These are phyloP conservation scores for Drosophila meridiana DNA, from an alignment of 2,888 invertebrate genomes.

Conservation along the genomic window DNA sequence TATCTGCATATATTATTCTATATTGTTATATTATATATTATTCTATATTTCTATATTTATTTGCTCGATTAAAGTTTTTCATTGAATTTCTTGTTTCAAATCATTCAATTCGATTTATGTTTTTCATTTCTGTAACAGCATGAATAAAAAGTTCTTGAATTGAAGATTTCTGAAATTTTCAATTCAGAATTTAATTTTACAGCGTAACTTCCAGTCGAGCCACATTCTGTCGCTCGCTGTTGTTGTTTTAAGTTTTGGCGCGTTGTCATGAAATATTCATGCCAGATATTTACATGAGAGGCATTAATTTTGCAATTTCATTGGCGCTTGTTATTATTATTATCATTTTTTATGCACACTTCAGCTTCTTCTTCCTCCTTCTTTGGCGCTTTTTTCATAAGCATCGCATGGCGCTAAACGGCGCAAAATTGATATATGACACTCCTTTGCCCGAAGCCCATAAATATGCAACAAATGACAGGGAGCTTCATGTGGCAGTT, in stretches of 20 bases:
- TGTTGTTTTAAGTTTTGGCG: conserved; percentile 53
- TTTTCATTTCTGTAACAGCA: neutral
- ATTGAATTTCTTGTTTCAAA: neutral
- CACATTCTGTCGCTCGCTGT: neutral
- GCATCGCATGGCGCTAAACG: conserved; percentile 39
- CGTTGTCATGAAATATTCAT: conserved; percentile 70
- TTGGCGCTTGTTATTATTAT: conserved; percentile 52
- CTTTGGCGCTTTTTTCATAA: neutral
- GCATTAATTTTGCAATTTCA: conserved; percentile 73
- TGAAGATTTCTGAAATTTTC: neutral
- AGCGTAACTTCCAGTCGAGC: neutral
- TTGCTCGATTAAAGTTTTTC: neutral
- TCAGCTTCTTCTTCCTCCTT: neutral
- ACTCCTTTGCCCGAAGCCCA: conserved; percentile 7
- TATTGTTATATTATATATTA: conserved; percentile 3
- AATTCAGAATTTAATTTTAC: neutral
- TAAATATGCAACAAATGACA: conserved; percentile 35
- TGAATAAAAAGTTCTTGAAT: neutral
- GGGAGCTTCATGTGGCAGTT: conserved; percentile 14
- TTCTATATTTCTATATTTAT: neutral
- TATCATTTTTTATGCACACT: conserved; percentile 29
- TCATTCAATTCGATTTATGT: neutral
- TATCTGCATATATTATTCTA: neutral
- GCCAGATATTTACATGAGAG: conserved; percentile 59
- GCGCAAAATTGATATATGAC: conserved; percentile 46